phyloP scores from a whole-genome alignment of 1,140 invertebrate species.

The Drosophila novamexicana region DNA sequence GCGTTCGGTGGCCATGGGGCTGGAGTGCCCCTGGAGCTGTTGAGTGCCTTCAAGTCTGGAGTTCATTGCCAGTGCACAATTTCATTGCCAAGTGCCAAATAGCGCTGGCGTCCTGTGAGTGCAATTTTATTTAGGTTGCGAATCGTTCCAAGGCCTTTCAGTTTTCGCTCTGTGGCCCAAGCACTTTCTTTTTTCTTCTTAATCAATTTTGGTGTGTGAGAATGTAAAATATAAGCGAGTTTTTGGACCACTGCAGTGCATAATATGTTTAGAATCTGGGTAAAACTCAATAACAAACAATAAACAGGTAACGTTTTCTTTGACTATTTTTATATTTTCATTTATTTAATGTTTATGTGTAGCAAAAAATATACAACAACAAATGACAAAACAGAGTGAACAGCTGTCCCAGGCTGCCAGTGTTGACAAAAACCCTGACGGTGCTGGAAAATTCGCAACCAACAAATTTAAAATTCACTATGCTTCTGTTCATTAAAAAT shows the following conservation, averaged over 20 bases:
- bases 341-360: constrained; percentile 55
- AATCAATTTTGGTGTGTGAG: constrained; percentile 61
- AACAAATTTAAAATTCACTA: not conserved
- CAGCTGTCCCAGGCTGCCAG: constrained; percentile 42
- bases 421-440: constrained; percentile 14
- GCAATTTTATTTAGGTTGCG: constrained; percentile 58
- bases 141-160: constrained; percentile 58
- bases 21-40: constrained; percentile 51
- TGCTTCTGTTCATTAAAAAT: not conserved
- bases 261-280: constrained; percentile 37
- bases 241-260: constrained; percentile 37
- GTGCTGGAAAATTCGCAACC: constrained; percentile 26
- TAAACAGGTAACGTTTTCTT: constrained; percentile 49
- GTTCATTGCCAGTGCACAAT: constrained; percentile 69
- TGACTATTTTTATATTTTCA: constrained; percentile 52
- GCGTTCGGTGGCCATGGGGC: constrained; percentile 68
- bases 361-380: constrained; percentile 43
- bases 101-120: constrained; percentile 3
- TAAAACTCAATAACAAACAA: constrained; percentile 51
- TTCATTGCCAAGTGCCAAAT: constrained; percentile 63
- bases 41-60: constrained; percentile 67
- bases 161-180: constrained; percentile 27
- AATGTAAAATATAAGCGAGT: constrained; percentile 33
- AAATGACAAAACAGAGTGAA: constrained; percentile 49
- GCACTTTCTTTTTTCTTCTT: constrained; percentile 68